Conservation (phyloP, 2,797 vertebrate species). For the Rhinichthys osculus region DNA sequence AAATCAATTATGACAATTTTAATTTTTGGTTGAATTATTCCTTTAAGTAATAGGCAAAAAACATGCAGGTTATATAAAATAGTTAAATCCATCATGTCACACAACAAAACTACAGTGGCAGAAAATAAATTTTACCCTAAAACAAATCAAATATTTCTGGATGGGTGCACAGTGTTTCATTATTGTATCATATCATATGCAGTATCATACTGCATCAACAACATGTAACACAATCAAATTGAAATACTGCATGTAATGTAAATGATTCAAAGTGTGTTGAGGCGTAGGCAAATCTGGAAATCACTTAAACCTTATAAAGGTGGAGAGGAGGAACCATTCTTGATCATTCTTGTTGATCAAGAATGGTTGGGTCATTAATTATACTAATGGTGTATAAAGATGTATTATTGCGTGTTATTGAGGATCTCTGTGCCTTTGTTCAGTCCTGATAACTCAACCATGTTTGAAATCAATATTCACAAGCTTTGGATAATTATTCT, state of each 20-base stretch:
- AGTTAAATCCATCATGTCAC: neutral
- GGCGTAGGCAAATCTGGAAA: neutral
- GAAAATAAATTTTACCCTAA: neutral
- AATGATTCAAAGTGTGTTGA: neutral
- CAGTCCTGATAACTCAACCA: slow-evolving; percentile 9
- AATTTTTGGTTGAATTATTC: neutral
- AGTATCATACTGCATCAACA: neutral
- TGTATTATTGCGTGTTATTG: slow-evolving; percentile 16
- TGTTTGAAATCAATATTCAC: slow-evolving; percentile 50
- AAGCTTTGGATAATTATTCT: slow-evolving; percentile 46
- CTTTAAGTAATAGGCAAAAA: neutral
- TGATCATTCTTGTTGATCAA: slow-evolving; percentile 22
- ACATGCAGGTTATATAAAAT: neutral
- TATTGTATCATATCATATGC: neutral
- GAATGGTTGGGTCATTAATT: slow-evolving; percentile 32
- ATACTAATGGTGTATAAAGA: slow-evolving; percentile 16
- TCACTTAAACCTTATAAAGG: slow-evolving; percentile 5
- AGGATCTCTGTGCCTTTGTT: slow-evolving; percentile 28
- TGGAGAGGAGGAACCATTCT: neutral
- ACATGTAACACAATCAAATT: neutral
- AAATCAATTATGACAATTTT: neutral
- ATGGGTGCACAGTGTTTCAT: neutral
- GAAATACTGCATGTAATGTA: neutral
- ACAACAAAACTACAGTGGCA: neutral
- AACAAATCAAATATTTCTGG: neutral